Evolutionary conservation across 2,797 vertebrate species (phyloP).

Genomic region (Hephaestus fuliginosus): DNA sequence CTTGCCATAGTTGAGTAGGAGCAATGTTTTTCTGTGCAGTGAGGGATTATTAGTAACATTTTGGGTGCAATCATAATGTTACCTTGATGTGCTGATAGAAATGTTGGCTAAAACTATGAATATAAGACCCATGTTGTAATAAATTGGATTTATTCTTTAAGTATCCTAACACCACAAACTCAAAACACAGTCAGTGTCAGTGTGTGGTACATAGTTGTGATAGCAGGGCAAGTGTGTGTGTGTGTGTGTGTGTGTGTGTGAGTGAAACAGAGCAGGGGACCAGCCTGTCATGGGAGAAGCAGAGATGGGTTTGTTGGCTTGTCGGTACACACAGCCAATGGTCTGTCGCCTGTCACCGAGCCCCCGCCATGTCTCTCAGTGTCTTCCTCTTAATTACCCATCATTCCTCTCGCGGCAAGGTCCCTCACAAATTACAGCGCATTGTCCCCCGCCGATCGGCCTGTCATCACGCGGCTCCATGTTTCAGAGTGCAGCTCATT

Average conservation of each 20-base stretch:
- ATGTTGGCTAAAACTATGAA: neutral
- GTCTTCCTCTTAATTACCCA: conserved; percentile 89
- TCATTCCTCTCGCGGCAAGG: conserved; percentile 83
- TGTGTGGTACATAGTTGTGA: conserved; percentile 15
- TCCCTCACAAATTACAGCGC: conserved; percentile 88
- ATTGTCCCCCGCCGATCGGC: conserved; percentile 86
- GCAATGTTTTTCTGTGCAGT: neutral
- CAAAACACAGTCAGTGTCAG: conserved; percentile 5
- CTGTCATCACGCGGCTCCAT: conserved; percentile 87
- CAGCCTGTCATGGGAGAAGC: conserved; percentile 60
- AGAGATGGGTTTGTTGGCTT: conserved; percentile 72
- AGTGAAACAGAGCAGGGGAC: conserved; percentile 48
- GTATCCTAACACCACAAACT: neutral
- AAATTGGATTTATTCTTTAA: neutral
- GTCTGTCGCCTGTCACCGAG: conserved; percentile 83
- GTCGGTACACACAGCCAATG: conserved; percentile 78
- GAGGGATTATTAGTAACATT: neutral
- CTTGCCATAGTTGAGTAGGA: neutral
- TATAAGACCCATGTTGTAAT: neutral
- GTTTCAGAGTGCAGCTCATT: conserved; percentile 82
- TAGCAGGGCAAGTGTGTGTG: conserved; percentile 20
- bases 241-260: conserved; percentile 34
- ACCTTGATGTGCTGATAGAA: neutral
- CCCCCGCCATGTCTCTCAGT: conserved; percentile 78
- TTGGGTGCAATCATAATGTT: neutral